Evolutionary conservation across 2,113 vertebrate species (phyloP), one percentile per base, ranked within the genome.

Genomic region (Oceanites oceanicus): DNA sequence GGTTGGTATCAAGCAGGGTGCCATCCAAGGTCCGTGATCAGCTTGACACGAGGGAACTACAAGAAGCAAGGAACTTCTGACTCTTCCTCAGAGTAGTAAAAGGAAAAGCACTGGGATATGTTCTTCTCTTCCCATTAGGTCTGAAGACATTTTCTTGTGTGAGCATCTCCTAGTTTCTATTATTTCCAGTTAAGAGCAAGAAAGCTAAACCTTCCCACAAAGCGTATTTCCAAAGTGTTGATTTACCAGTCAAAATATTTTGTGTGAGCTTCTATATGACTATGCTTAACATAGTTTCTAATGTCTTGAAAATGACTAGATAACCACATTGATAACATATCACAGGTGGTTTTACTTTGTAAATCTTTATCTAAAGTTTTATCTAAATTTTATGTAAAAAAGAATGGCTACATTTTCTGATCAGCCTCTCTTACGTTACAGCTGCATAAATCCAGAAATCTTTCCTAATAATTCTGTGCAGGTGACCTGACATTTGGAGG

Each of bases 31-130:
- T 45, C 42, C 27, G 26, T 86, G 27, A 19, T 80, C 22, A 72
- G 14, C 76, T 68, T 76, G 21, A 45, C 14, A 30, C 10, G 53
- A 52, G 71, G 9, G 9, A 82, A 65, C 63, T 72, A 58, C 2
- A 29, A 44, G 20, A 53, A n/a, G 11, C 11, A 44, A 79, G 30
- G 76, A 75, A 18, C 11, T 83, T 86, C 22, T 62, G 5, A 38
- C 20, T n/a, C 6, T 45, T 79, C 7, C 8, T 70, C 20, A 19
- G n/a, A 42, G 13, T 36, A 70, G 2, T 55, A 61, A 73, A n/a
- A 53, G 5, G 26, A 30, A 40, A 88, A 85, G 9, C n/a, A 52
- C 2, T 3, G 7, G 19, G 21, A 7, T 47, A 25, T 2, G 0
- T 55, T 76, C 40, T 49, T 80, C 38, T 71, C 11, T 86, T 89